Conservation (phyloP, 2,888 invertebrate genomes). For the Sarcophaga caerulescens region DNA sequence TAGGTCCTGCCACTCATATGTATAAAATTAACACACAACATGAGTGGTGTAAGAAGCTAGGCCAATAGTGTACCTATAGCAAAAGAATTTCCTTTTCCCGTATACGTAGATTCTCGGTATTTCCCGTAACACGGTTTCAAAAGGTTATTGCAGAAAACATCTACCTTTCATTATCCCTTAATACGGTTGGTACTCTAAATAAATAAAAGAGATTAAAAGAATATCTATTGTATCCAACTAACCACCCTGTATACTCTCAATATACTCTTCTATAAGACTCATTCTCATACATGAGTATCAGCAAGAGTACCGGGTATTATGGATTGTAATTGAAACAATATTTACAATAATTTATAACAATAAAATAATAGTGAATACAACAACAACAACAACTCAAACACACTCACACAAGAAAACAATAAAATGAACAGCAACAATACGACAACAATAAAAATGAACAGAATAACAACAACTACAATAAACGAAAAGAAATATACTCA, state of each 20-base stretch:
- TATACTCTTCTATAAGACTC: neutral
- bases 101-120: no score
- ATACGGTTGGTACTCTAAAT: no score
- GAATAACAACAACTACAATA: neutral
- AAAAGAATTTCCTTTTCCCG: no score
- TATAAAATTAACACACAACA: no score
- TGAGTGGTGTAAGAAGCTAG: no score
- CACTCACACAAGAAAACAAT: constrained; percentile 25
- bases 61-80: no score
- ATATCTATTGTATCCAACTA: neutral
- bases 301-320: constrained; percentile 5
- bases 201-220: neutral
- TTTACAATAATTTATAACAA: constrained; percentile 45
- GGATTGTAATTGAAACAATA: constrained; percentile 49
- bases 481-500: constrained; percentile 11
- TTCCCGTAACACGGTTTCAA: no score
- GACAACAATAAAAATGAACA: constrained; percentile 28
- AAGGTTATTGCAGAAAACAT: no score
- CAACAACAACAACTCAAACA: neutral
- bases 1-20: no score
- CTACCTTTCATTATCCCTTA: no score
- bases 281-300: neutral
- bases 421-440: constrained; percentile 48
- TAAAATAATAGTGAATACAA: constrained; percentile 2
- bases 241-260: neutral